Evolutionary conservation across 2,888 invertebrate genomes (phyloP), one percentile per base, ranked within the genome.

Genomic region (Aplocera efformata): DNA sequence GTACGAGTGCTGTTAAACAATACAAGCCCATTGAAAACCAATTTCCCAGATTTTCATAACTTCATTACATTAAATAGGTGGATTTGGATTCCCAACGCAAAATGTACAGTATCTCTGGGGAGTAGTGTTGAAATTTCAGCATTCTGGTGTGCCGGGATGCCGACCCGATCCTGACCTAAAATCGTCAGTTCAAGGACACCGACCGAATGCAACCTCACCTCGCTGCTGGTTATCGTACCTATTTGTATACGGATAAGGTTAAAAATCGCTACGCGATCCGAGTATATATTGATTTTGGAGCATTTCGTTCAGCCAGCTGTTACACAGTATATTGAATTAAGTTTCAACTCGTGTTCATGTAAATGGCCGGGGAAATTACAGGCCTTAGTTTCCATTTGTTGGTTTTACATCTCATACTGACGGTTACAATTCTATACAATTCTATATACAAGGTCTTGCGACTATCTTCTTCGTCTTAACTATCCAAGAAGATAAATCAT

Each of bases 91-190:
- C 6, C 17, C 10, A 20, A 3, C 7, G 1, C 7, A 3, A 24
- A 13, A 9, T 27, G 22, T n/a, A n/a, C 27, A 17, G 9, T 38
- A 25, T 1, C 1, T 0, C 2, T 4, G 10, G 1, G 4, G 1
- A 13, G 25, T 35, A 42, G 26, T 25, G 42, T 32, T 32, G 5
- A 37, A 21, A 42, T 34, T 35, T 17, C 10, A 22, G 1, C 21
- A n/a, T n/a, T 11, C 7, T 34, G 33, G n/a, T 32, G n/a, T 35
- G 34, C 50, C 39, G 46, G 51, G 56, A 53, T 49, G 52, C 56
- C 55, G 63, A 56, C 63, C 62, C 48, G 42, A 46, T 48, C 56
- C 52, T 65, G 67, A 67, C 67, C 67, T 56, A 62, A 59, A 59
- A 60, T 53, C 42, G 48, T 26, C 53, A 63, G 63, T 65, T 67